Conservation (phyloP, 2,797 vertebrate genomes). For the Sebastes nivosus region DNA sequence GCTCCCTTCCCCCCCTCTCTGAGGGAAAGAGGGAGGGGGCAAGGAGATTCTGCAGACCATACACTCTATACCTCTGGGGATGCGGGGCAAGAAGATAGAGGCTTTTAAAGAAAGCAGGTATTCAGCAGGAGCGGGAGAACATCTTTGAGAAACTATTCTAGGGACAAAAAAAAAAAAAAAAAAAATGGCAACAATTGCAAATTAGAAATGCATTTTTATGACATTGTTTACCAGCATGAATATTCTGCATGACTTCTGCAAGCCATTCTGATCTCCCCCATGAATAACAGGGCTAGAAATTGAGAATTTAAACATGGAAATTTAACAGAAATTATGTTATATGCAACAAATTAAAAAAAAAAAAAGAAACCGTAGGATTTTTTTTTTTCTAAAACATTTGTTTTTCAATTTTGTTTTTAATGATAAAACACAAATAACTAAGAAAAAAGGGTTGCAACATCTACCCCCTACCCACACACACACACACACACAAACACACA, state of each 20-base stretch:
- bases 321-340: slow-evolving; percentile 69
- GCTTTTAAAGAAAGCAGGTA: slow-evolving; percentile 40
- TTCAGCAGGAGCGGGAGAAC: slow-evolving; percentile 57
- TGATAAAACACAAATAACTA: slow-evolving; percentile 53
- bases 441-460: slow-evolving; percentile 67
- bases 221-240: slow-evolving; percentile 87
- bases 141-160: slow-evolving; percentile 60
- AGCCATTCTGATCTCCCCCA: slow-evolving; percentile 73
- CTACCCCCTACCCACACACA: neutral
- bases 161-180: slow-evolving; percentile 47
- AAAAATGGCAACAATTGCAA: slow-evolving; percentile 52
- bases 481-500: too few relatives aligned
- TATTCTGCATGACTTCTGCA: slow-evolving; percentile 86
- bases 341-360: slow-evolving; percentile 70
- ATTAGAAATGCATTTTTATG: slow-evolving; percentile 81
- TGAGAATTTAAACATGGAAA: slow-evolving; percentile 64
- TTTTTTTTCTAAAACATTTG: neutral
- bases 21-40: slow-evolving; percentile 31
- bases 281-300: slow-evolving; percentile 79
- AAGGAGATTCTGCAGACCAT: slow-evolving; percentile 45
- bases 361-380: slow-evolving; percentile 5
- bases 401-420: slow-evolving; percentile 70
- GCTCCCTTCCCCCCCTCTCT: slow-evolving; percentile 27
- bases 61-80: slow-evolving; percentile 64
- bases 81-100: slow-evolving; percentile 46